Evolutionary conservation across 2,888 invertebrate species (phyloP), one percentile per base, ranked within the genome.

Genomic region (Meiosimyza platycephala): DNA sequence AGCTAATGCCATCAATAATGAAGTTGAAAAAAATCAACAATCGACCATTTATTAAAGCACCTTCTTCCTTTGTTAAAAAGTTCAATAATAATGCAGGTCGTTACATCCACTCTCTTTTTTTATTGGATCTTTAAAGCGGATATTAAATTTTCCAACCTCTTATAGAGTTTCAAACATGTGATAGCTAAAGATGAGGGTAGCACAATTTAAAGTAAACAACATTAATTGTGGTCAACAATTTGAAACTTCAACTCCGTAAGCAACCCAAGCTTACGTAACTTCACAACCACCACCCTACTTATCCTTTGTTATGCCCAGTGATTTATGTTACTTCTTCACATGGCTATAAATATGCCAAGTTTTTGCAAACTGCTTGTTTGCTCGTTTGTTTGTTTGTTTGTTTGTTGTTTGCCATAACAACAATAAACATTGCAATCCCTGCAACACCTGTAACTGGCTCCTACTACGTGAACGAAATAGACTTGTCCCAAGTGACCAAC

Each of bases 141-240:
- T 55, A 67, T 57, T 55, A 67, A 16, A 18, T 18, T 50, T 59
- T 51, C 50, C 40, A 67, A 22, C 48, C 18, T 50, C 16, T 40
- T 40, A 2, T 2, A 7, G 9, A 40, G 40, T 40, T 40, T 40
- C n/a, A 18, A 55, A 47, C 47, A 48, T 48, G n/a, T 40, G 48
- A 47, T 40, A 18, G 40, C 16, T 13, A 13, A 18, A 57, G 57
- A 22, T 28, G 22, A 40, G 40, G 40, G 40, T 40, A 40, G 40
- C 40, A 40, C 40, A 57, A 57, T 28, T 28, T 28, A 57, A 57
- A 57, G 57, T 57, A 57, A 22, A 85, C 85, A 85, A 83, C 86
- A 85, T 85, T 85, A 86, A 85, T 85, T 86, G 86, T 83, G 86
- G 85, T 81, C 81, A 80, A 82, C 80, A 80, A 79, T 82, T 82